Conservation (phyloP, 2,888 invertebrate species). For the Lordiphosa fenestrarum region DNA sequence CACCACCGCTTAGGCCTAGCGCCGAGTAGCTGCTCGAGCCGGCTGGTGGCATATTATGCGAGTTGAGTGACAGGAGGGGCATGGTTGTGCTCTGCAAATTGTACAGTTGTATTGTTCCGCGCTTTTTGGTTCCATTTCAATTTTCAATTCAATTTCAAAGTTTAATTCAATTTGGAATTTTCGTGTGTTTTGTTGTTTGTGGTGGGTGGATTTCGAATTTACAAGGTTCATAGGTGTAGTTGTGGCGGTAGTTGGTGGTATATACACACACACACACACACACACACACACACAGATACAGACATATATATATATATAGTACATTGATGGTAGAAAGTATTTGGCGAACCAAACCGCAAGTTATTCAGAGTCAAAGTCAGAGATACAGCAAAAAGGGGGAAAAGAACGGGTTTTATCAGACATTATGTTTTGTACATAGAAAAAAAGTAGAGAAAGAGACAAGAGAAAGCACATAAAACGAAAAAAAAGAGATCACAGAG, state of each 20-base stretch:
- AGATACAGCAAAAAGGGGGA: constrained; percentile 7
- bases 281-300: constrained; percentile 23
- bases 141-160: constrained; percentile 24
- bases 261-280: constrained; percentile 27
- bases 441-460: constrained; percentile 35
- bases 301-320: constrained; percentile 47
- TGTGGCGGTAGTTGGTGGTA: constrained; percentile 21
- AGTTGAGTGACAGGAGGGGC: constrained; percentile 83
- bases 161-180: constrained; percentile 27
- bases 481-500: constrained; percentile 74
- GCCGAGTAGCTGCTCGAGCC: constrained; percentile 80
- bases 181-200: constrained; percentile 13
- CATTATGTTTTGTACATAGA: constrained; percentile 38
- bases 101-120: constrained; percentile 80
- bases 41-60: constrained; percentile 80
- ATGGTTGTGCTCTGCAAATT: constrained; percentile 85
- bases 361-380: constrained; percentile 21
- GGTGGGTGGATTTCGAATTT: constrained; percentile 9
- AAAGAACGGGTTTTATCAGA: constrained; percentile 31
- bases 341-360: constrained; percentile 24
- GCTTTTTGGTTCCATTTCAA: constrained; percentile 65
- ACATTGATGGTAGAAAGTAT: constrained; percentile 18
- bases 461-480: constrained; percentile 72
- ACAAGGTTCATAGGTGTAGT: constrained; percentile 12
- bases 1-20: constrained; percentile 78